Base-by-base conservation (phyloP, 1,140 invertebrate species). In the Drusus annulatus region DNA sequence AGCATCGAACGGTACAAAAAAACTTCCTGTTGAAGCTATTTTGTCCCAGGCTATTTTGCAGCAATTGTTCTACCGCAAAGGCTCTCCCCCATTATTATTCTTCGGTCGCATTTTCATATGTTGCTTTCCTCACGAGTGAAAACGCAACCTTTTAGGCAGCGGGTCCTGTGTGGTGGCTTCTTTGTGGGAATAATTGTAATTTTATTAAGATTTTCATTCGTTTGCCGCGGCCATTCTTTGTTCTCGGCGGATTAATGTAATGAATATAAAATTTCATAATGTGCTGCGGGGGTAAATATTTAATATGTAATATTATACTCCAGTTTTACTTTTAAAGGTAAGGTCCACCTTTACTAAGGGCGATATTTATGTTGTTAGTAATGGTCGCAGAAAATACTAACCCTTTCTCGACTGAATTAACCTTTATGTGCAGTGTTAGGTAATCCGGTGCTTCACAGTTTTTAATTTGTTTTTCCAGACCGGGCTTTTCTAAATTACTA, bases 201-300 rank as follows among this genome's bases (percentile, higher is more conserved):
- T 74, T 74, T 74, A 74, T 74, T 74, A 74, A 74, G 69, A 74
- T 74, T 74, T 74, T 28, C 51, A 16, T 74, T 52, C 52, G 69
- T 56, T 74, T 74, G 68, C 28, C 23, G 69, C 69, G 69, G 51
- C 54, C 69, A 74, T 17, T 74, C 69, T 74, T 74, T 74, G 69
- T 69, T 69, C 65, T 63, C 28, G 21, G 31, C 36, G 65, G 36
- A 69, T 69, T 69, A 69, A 69, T 69, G 65, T 69, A 69, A 69
- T 69, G 65, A 69, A 69, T 69, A 69, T 69, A 69, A 69, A 69
- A 69, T 50, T 69, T 45, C 21, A 21, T 45, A 45, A 19, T 45
- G 31, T 36, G 28, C 21, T 69, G 17, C n/a, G 28, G 65, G 36
- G 65, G 65, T 50, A 69, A 69, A 69, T 69, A 69, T 69, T 45